Conservation (phyloP, 23 tunicate species). For the Botrylloides violaceus region DNA sequence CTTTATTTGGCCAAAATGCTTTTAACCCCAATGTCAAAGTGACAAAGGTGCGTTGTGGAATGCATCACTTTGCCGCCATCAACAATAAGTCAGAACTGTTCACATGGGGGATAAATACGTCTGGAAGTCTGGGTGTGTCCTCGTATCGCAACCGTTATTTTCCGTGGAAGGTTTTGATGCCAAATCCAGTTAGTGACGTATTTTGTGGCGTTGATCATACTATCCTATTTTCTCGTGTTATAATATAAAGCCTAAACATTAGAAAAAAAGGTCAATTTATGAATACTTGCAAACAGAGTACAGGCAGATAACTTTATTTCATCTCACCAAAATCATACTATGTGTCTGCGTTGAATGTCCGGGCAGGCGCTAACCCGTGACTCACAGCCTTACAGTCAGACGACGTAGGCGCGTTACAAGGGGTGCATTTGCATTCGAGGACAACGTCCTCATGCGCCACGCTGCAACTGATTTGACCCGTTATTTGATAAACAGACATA, state of each 20-base stretch:
- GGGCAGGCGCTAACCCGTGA: too few species aligned
- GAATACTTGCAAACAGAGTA: too few species aligned
- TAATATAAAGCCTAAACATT: conserved; percentile 25
- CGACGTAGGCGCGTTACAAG: too few species aligned
- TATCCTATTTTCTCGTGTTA: conserved; percentile 40
- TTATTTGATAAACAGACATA: too few species aligned
- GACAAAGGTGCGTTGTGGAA: conserved; percentile 37
- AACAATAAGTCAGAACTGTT: conserved; percentile 67
- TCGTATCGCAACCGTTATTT: conserved; percentile 48
- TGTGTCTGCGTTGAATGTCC: too few species aligned
- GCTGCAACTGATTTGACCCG: too few species aligned
- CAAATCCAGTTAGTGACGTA: conserved; percentile 39
- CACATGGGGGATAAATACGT: conserved; percentile 77
- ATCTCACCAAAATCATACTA: too few species aligned
- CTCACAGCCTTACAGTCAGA: too few species aligned
- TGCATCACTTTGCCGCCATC: conserved; percentile 62
- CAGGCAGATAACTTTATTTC: too few species aligned
- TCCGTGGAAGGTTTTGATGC: conserved; percentile 80
- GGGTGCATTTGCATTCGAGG: too few species aligned
- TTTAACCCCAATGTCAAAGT: conserved; percentile 48
- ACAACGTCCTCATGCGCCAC: too few species aligned
- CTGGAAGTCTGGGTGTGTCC: conserved; percentile 70
- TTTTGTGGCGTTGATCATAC: conserved; percentile 78
- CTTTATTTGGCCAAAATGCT: conserved; percentile 55
- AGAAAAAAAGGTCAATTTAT: too few species aligned